A percentile compares a stretch with the other conserved stretches of the same genome.
Evolutionary conservation across 2,888 invertebrate genomes (phyloP).

Genomic region (Perithous albicinctus): DNA sequence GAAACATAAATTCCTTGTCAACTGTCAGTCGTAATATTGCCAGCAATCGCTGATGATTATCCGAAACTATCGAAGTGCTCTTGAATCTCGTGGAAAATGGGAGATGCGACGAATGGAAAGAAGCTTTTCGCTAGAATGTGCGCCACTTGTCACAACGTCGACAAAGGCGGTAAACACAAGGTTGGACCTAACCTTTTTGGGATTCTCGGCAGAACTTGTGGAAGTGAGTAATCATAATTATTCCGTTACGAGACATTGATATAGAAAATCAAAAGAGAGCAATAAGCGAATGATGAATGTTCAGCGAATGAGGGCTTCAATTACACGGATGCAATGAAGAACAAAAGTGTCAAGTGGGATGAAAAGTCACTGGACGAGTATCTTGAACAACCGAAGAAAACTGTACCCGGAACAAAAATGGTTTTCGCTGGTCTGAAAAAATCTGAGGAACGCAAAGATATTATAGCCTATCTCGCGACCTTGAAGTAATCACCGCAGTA

Average conservation of each 20-base stretch:
- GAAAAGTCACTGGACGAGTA: slow-evolving; percentile 88
- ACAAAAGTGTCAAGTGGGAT: slow-evolving; percentile 89
- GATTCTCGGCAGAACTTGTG: slow-evolving; percentile 85
- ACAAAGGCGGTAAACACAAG: slow-evolving; percentile 89
- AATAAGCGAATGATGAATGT: neutral
- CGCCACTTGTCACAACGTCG: slow-evolving; percentile 89
- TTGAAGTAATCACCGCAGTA: slow-evolving; percentile 69
- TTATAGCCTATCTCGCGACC: slow-evolving; percentile 88
- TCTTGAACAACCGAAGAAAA: slow-evolving; percentile 90
- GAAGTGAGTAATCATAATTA: slow-evolving; percentile 72
- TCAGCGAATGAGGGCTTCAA: slow-evolving; percentile 85
- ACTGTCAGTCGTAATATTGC: slow-evolving; percentile 16
- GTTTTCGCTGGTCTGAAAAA: slow-evolving; percentile 91
- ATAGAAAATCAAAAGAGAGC: neutral
- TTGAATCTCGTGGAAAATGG: slow-evolving; percentile 80
- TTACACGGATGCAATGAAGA: slow-evolving; percentile 89
- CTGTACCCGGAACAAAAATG: slow-evolving; percentile 92
- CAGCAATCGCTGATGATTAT: slow-evolving; percentile 12
- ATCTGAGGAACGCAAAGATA: slow-evolving; percentile 87
- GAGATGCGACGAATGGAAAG: slow-evolving; percentile 89
- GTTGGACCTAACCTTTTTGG: slow-evolving; percentile 90
- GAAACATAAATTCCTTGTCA: slow-evolving; percentile 53
- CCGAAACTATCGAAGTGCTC: slow-evolving; percentile 15
- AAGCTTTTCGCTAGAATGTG: slow-evolving; percentile 89
- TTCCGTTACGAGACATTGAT: neutral